Percentiles rank a stretch among this genome's conserved stretches.
Conservation (phyloP, 2,888 invertebrate genomes). For the Trachelus tabidus region DNA sequence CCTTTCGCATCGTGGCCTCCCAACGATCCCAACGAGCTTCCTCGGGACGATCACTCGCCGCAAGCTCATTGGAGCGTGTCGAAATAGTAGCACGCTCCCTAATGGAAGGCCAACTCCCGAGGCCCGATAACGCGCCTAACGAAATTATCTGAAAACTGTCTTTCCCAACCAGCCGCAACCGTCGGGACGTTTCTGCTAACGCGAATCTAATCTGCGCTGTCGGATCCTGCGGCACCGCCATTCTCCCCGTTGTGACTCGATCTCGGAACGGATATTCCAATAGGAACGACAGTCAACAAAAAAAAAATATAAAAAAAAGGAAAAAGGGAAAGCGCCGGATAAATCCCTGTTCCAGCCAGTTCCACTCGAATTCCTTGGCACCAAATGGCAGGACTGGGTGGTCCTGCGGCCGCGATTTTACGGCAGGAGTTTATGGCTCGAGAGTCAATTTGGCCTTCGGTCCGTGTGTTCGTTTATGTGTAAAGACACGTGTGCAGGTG, state of each 20-base stretch:
- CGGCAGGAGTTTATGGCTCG: slow-evolving; percentile 20
- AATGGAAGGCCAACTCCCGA: slow-evolving; percentile 49
- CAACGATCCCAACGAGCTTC: too few relatives aligned
- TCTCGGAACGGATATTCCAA: background rate
- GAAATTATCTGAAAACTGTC: slow-evolving; percentile 53
- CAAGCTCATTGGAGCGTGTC: slow-evolving; percentile 4
- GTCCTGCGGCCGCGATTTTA: slow-evolving; percentile 16
- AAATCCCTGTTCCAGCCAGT: slow-evolving; percentile 4
- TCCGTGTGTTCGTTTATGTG: slow-evolving; percentile 4
- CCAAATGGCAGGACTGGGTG: slow-evolving; percentile 9
- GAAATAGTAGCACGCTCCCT: slow-evolving; percentile 34
- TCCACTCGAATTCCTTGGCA: slow-evolving; percentile 8
- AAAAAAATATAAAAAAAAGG: too few relatives aligned
- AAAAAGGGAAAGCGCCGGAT: too few relatives aligned
- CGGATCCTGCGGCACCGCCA: background rate
- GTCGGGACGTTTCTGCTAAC: slow-evolving; percentile 20
- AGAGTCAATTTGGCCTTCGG: slow-evolving; percentile 6
- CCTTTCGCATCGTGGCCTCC: background rate
- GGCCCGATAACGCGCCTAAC: slow-evolving; percentile 46
- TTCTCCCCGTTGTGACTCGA: background rate
- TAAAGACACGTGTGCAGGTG: slow-evolving; percentile 12
- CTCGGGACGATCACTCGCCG: slow-evolving; percentile 9
- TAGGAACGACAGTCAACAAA: too few relatives aligned
- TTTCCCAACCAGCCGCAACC: slow-evolving; percentile 10
- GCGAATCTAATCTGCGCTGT: slow-evolving; percentile 21